Evolutionary conservation across 1,140 invertebrate species (phyloP), one percentile per base, ranked within the genome.

Genomic region (Anadara kagoshimensis): DNA sequence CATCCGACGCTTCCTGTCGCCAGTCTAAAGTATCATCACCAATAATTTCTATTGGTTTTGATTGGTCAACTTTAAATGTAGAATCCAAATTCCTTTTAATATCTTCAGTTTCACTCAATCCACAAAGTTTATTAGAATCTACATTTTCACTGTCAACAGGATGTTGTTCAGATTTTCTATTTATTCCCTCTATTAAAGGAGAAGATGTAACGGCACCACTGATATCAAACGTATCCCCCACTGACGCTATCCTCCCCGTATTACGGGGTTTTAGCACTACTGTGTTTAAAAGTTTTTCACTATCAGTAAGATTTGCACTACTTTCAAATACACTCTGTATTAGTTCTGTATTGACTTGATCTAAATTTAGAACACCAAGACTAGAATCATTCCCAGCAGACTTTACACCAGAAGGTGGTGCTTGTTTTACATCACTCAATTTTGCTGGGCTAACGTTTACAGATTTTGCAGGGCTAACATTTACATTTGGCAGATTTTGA

Each of bases 351-450:
- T 67, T 67, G n/a, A 74, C 53, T 44, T 73, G 49, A 49, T 72
- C 64, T 62, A 76, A 49, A 44, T 81, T 76, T 41, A 81, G n/a
- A 18, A 78, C 59, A 44, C 75, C 78, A 43, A 81, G 70, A 73
- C 73, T 81, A 36, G 74, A 65, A 57, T 69, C 73, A 57, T 59
- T 69, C 12, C 62, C 63, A 36, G 58, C 65, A 20, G 43, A 24
- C 58, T 51, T 73, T 47, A 58, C 43, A 24, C 56, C 20, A 14
- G 43, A 54, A 20, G 58, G 24, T 18, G 54, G 36, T 16, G 63
- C 62, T 24, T 57, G 24, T 22, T 56, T 71, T 11, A 51, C 53
- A 18, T 72, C 58, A 24, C 62, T 29, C 8, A 44, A 24, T 12
- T 26, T 61, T 11, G 44, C 7, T 41, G 53, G 43, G 12, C 43